Conservation (phyloP, 2,113 vertebrate species). For the Spea bombifrons region DNA sequence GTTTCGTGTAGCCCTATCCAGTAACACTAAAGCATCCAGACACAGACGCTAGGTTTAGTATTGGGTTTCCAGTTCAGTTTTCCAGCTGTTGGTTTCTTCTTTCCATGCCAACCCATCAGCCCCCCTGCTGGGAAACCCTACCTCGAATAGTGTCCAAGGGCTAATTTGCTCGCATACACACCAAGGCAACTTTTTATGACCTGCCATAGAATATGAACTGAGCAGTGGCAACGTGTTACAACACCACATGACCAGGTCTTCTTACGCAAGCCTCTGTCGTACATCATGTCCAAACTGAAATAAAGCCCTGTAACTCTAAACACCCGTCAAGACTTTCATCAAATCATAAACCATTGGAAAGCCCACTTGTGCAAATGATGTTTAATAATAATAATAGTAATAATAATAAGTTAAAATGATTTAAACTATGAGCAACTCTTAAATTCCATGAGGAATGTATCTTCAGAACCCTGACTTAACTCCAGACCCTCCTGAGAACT, state of each 20-base stretch:
- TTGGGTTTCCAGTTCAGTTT: slow-evolving; percentile 45
- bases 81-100: slow-evolving; percentile 43
- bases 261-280: slow-evolving; percentile 20
- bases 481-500: no score
- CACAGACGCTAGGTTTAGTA: slow-evolving; percentile 41
- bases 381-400: no score
- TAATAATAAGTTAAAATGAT: no score
- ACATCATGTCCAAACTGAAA: slow-evolving; percentile 16
- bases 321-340: not conserved
- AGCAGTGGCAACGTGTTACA: slow-evolving; percentile 13
- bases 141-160: slow-evolving; percentile 23
- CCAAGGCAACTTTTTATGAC: slow-evolving; percentile 30
- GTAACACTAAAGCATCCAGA: slow-evolving; percentile 41
- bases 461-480: no score
- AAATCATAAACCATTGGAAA: no score
- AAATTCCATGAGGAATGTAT: no score
- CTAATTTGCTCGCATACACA: slow-evolving; percentile 35
- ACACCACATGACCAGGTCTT: slow-evolving; percentile 25
- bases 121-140: slow-evolving; percentile 42
- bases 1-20: slow-evolving; percentile 36
- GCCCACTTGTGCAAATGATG: no score
- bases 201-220: slow-evolving; percentile 17
- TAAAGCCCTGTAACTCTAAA: slow-evolving; percentile 10
- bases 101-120: slow-evolving; percentile 20
- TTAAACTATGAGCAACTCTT: no score